Evolutionary conservation across 2,797 vertebrate genomes (phyloP), one percentile per base, ranked within the genome.

Genomic region (Hydrophis major): DNA sequence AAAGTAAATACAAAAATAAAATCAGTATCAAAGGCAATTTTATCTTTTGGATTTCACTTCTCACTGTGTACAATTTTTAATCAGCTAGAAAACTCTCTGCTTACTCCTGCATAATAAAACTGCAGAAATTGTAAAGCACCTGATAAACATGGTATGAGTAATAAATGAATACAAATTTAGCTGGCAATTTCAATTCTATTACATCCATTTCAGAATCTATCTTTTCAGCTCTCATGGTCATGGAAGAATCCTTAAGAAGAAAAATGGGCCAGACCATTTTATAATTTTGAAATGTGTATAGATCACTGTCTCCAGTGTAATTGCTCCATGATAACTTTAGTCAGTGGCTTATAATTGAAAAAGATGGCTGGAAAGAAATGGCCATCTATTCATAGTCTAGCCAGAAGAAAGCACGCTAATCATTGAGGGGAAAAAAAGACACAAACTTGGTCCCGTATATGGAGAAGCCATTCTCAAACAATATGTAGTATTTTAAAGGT

Each of bases 1-100:
- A 96, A 94, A 94, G 11, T 94, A 95, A 95, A 91, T 59, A 95
- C 0, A 87, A 37, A 32, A 90, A 93, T 95, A 55, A 53, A 66
- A 95, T 86, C n/a, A 69, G 27, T 18, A 37, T 53, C 22, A 42
- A 66, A 50, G 13, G 50, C 6, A 25, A 95, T 87, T 8, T 32
- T 18, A 1, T 1, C 4, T 86, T 94, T 93, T 88, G 93, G 16
- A 89, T 28, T 94, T 37, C 94, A 55, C 93, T 93, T 56, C 22
- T 92, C 53, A 4, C 0, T 53, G 42, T 6, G 60, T 83, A 6
- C 16, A 83, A n/a, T 63, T n/a, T 3, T 5, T 56, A 53, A 78
- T 61, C n/a, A 47, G 22, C 50, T 60, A 4, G 42, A 56, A 78
- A 90, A 50, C 1, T 74, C n/a, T 53, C 53, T 60, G 55, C 89